Evolutionary conservation across 1,140 invertebrate genomes (phyloP).

Genomic region (Asbolus verrucosus): DNA sequence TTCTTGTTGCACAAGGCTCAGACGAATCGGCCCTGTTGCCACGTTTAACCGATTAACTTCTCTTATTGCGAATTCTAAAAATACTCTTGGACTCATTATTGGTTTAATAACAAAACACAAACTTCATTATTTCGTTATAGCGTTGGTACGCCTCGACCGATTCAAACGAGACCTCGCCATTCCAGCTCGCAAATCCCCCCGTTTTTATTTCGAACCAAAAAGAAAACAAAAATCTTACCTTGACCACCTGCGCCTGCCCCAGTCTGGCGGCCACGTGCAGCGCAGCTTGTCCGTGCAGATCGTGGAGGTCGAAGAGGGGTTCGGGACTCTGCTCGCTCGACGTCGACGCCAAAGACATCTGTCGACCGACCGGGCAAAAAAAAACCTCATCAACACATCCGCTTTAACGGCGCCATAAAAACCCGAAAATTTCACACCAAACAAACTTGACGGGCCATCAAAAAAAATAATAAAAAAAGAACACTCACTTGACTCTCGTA

Average conservation of each 20-base stretch:
- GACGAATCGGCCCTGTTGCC: too few species aligned
- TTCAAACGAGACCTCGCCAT: too few species aligned
- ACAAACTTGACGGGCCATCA: too few species aligned
- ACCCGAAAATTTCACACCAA: conserved; percentile 2
- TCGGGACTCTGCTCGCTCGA: conserved; percentile 63
- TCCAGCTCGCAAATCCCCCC: too few species aligned
- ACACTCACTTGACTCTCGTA: conserved; percentile 64
- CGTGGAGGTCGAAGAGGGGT: conserved; percentile 62
- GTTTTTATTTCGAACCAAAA: too few species aligned
- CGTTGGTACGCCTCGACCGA: too few species aligned
- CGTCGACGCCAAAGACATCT: conserved; percentile 62
- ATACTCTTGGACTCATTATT: too few species aligned
- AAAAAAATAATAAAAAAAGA: conserved; percentile 5
- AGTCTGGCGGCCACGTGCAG: conserved; percentile 86
- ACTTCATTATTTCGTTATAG: too few species aligned
- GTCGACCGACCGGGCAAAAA: conserved; percentile 6
- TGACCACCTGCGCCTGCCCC: conserved; percentile 81
- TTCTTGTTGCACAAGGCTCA: too few species aligned
- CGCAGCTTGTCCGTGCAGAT: conserved; percentile 80
- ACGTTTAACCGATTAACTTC: too few species aligned
- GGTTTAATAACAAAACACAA: too few species aligned
- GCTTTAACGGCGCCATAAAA: not conserved
- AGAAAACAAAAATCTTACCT: conserved; percentile 60
- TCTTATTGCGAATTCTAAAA: too few species aligned
- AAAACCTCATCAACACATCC: not conserved